Percentiles rank a stretch among this genome's conserved stretches.
These are phyloP conservation scores for Hermaeophaga mercurialis DNA, from an alignment of 2,888 invertebrate genomes.

Conservation along the genomic window DNA sequence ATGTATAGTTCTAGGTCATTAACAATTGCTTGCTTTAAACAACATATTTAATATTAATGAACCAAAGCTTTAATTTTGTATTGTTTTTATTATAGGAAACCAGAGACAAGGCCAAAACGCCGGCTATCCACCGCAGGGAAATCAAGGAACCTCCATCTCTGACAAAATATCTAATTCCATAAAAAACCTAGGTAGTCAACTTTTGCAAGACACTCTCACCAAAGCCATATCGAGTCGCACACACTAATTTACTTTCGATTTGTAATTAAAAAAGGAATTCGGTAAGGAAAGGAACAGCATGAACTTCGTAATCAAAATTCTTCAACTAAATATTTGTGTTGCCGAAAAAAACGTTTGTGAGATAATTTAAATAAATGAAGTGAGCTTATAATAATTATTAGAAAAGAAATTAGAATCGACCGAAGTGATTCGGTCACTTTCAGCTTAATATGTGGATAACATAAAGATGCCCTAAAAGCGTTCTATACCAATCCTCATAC, in stretches of 20 bases:
- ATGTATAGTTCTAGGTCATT: background rate
- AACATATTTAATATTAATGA: background rate
- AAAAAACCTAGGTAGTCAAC: slow-evolving; percentile 55
- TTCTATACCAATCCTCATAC: no score
- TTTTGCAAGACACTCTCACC: slow-evolving; percentile 52
- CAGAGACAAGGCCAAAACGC: slow-evolving; percentile 33
- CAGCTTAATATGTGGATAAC: no score
- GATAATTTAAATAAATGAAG: no score
- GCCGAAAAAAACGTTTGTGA: no score
- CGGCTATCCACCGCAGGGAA: slow-evolving; percentile 10
- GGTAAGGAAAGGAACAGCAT: no score
- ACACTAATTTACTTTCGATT: slow-evolving; percentile 11
- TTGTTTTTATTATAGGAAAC: slow-evolving; percentile 11
- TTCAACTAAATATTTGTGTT: no score
- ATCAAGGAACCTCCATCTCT: slow-evolving; percentile 44
- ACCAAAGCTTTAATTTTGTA: slow-evolving; percentile 16
- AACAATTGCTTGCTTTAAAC: background rate
- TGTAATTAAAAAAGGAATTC: no score
- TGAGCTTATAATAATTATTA: no score
- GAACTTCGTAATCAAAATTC: no score
- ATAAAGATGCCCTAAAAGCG: no score
- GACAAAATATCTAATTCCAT: slow-evolving; percentile 52
- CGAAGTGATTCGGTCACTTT: no score
- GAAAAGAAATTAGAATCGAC: no score
- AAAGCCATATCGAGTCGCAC: slow-evolving; percentile 41